Conservation (phyloP, 1,140 invertebrate species). For the Halyomorpha halys region DNA sequence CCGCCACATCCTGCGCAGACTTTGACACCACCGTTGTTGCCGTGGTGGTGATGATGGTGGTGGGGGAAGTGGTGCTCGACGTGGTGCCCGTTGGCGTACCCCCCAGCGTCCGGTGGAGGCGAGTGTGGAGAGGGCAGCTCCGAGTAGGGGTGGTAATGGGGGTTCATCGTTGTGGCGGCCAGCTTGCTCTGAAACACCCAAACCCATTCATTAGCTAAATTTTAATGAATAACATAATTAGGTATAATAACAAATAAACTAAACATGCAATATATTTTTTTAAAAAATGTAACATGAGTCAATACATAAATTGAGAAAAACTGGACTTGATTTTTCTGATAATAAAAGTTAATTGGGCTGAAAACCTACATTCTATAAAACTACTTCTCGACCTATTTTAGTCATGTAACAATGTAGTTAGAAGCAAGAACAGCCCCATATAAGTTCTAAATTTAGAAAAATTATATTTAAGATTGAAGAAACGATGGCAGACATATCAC, state of each 20-base stretch:
- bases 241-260: neutral
- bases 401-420: too few relatives aligned
- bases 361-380: too few relatives aligned
- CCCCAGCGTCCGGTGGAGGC: slow-evolving; percentile 25
- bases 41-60: slow-evolving; percentile 30
- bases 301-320: too few relatives aligned
- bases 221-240: slow-evolving; percentile 2
- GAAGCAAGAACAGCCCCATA: too few relatives aligned
- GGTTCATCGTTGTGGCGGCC: slow-evolving; percentile 35
- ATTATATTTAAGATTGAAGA: too few relatives aligned
- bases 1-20: slow-evolving; percentile 44
- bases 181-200: slow-evolving; percentile 31
- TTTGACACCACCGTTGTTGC: slow-evolving; percentile 28
- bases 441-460: too few relatives aligned
- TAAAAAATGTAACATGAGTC: too few relatives aligned
- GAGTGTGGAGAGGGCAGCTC: slow-evolving; percentile 33
- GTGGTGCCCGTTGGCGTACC: slow-evolving; percentile 30
- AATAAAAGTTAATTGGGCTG: too few relatives aligned
- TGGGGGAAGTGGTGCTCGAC: slow-evolving; percentile 26
- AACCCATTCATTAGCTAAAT: slow-evolving; percentile 6
- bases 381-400: too few relatives aligned
- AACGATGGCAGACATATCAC: too few relatives aligned
- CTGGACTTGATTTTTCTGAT: too few relatives aligned
- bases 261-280: too few relatives aligned
- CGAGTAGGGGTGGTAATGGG: slow-evolving; percentile 34